Evolutionary conservation across 30 jellyfish, hydroid and myxozoan genomes (phyloP).

Genomic region (Sanderia malayensis): DNA sequence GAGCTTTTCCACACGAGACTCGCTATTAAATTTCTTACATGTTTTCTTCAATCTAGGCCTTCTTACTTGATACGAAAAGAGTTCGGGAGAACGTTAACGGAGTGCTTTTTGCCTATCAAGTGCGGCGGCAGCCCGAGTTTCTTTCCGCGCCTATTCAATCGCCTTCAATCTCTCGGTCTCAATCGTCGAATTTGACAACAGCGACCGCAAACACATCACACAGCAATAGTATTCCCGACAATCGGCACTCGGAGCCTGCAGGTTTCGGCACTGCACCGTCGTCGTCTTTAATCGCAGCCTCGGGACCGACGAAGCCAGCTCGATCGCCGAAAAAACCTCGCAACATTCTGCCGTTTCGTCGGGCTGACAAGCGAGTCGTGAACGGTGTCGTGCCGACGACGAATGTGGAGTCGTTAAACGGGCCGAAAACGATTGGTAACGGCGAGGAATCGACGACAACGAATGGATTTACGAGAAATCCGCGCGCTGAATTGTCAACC

Average conservation of each 20-base stretch:
- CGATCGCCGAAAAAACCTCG: slow-evolving; percentile 29
- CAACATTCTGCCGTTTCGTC: slow-evolving; percentile 24
- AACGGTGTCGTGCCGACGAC: slow-evolving; percentile 57
- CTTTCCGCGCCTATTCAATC: background rate
- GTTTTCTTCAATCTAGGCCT: slow-evolving; percentile 18
- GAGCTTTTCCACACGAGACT: too few relatives aligned
- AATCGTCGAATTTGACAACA: slow-evolving; percentile 24
- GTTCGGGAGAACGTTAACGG: slow-evolving; percentile 61
- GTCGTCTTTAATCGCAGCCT: slow-evolving; percentile 23
- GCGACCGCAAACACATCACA: slow-evolving; percentile 10
- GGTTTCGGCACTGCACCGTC: too few relatives aligned
- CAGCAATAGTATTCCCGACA: too few relatives aligned
- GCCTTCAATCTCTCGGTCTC: slow-evolving; percentile 2
- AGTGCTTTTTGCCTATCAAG: slow-evolving; percentile 70
- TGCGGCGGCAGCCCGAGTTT: slow-evolving; percentile 8
- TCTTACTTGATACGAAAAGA: slow-evolving; percentile 57
- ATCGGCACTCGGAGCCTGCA: slow-evolving; percentile 48
- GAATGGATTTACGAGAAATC: background rate
- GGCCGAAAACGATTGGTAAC: background rate
- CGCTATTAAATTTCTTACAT: too few relatives aligned
- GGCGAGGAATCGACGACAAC: slow-evolving; percentile 3
- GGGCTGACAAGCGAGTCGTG: slow-evolving; percentile 28
- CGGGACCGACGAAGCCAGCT: slow-evolving; percentile 11
- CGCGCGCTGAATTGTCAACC: slow-evolving; percentile 30
- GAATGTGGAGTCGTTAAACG: background rate